Evolutionary conservation across 2,888 invertebrate species (phyloP).

Genomic region (Diogma glabrata): DNA sequence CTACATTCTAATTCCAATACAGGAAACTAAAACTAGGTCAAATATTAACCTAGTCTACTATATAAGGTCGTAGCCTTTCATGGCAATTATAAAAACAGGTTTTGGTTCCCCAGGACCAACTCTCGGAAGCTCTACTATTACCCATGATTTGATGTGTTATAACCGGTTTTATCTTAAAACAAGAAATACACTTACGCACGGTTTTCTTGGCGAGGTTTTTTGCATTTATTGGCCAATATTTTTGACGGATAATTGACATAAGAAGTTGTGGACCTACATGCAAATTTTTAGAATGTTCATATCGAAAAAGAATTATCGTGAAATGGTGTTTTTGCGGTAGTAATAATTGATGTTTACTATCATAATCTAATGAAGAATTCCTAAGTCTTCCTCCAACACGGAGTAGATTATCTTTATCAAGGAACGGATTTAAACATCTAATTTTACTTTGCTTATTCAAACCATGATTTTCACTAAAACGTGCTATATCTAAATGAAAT

Average conservation of each 20-base stretch:
- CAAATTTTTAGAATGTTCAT: conserved; percentile 9
- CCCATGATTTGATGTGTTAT: conserved; percentile 9
- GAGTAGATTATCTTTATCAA: background rate
- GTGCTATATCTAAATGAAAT: no score
- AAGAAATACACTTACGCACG: background rate
- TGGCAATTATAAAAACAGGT: no score
- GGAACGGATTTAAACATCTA: conserved; percentile 9
- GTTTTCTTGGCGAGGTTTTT: background rate
- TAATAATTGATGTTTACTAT: conserved; percentile 13
- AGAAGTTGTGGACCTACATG: conserved; percentile 10
- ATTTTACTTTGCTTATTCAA: no score
- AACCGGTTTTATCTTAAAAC: background rate
- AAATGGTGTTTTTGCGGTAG: conserved; percentile 10
- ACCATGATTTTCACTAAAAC: no score
- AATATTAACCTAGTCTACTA: no score
- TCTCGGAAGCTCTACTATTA: no score
- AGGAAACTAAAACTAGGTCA: no score
- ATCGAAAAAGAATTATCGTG: background rate
- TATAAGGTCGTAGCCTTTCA: no score
- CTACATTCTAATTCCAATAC: no score
- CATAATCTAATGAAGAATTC: conserved; percentile 9
- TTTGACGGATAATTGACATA: background rate
- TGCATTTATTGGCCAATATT: conserved; percentile 3
- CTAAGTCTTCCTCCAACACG: conserved; percentile 12
- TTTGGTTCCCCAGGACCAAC: no score